phyloP scores from a whole-genome alignment of 2,113 vertebrate species.

The Dipodomys stephensi region DNA sequence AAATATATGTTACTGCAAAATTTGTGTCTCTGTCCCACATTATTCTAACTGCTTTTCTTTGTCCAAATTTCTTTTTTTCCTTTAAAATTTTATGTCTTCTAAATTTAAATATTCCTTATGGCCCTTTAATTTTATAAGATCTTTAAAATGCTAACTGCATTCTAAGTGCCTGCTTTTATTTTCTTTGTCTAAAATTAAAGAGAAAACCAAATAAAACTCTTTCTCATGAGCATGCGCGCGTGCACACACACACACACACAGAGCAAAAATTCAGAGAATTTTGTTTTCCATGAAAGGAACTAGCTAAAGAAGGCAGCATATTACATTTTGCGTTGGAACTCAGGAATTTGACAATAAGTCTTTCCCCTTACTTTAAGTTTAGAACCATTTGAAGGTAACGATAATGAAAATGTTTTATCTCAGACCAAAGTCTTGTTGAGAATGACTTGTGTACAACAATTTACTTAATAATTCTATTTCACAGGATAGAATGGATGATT shows the following conservation, averaged over 20 bases:
- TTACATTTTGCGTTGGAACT: not conserved
- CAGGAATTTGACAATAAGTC: not conserved
- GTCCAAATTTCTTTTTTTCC: not conserved
- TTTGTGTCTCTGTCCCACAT: fast-evolving
- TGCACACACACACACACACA: not conserved
- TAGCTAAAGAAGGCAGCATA: not conserved
- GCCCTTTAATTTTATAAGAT: not conserved
- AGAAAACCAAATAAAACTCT: not conserved
- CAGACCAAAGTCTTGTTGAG: not conserved
- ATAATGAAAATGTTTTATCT: not conserved
- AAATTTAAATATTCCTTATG: slow-evolving; percentile 1
- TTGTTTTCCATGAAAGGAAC: not conserved
- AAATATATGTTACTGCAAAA: not conserved
- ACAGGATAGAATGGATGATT: not conserved
- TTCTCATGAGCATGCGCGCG: no score
- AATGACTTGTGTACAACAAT: not conserved
- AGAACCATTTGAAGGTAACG: not conserved
- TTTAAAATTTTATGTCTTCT: slow-evolving; percentile 14
- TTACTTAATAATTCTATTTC: not conserved
- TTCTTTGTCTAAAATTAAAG: slow-evolving; percentile 33
- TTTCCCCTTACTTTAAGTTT: not conserved
- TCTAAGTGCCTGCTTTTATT: not conserved
- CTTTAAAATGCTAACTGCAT: slow-evolving; percentile 26
- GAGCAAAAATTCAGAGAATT: not conserved
- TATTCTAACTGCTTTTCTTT: not conserved